Conservation (phyloP, 2,113 vertebrate genomes). For the Riparia riparia region DNA sequence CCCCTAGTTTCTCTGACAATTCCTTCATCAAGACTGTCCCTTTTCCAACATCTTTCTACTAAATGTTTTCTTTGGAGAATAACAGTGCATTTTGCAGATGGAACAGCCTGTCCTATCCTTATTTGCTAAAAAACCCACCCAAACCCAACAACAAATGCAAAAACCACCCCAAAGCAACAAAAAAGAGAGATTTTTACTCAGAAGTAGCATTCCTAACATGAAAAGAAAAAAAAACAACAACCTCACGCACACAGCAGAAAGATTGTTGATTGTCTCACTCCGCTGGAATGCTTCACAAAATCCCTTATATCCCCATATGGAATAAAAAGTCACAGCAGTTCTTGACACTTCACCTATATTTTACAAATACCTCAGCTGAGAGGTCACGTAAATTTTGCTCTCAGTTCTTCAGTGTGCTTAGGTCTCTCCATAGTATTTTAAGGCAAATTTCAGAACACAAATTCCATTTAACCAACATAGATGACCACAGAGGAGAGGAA, state of each 20-base stretch:
- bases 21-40: not conserved
- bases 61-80: not conserved
- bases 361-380: constrained; percentile 10
- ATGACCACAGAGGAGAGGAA: not conserved
- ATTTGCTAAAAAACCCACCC: not conserved
- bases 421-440: not conserved
- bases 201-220: not conserved
- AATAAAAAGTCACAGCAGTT: constrained; percentile 24
- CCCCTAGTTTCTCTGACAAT: not conserved
- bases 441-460: not conserved
- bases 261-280: not conserved
- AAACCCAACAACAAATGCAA: not conserved
- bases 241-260: constrained; percentile 2
- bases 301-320: not conserved
- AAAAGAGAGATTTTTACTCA: not conserved
- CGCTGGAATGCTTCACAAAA: constrained; percentile 48
- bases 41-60: not conserved
- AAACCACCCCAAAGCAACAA: not conserved
- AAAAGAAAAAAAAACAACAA: not conserved
- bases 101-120: not conserved
- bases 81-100: not conserved
- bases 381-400: not conserved
- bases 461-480: not conserved
- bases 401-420: not conserved
- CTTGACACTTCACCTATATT: constrained; percentile 30